Conservation (phyloP, 2,888 invertebrate genomes). For the Epistrophe grossulariae region DNA sequence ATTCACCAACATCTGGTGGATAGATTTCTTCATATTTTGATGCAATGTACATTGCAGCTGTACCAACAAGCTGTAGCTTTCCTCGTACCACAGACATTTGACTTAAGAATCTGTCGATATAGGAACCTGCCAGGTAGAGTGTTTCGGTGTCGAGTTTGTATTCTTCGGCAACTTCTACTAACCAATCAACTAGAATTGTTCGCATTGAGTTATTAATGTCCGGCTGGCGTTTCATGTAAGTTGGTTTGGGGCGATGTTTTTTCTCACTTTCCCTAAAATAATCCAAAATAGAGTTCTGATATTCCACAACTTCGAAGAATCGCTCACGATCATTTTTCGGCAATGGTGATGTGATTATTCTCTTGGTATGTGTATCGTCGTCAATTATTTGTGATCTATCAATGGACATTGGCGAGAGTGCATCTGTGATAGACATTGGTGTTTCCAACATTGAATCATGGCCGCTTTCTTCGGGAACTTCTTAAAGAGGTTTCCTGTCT, state of each 20-base stretch:
- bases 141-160: constrained; percentile 97
- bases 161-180: constrained; percentile 98
- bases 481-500: constrained; percentile 59
- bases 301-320: constrained; percentile 92
- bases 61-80: constrained; percentile 97
- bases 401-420: constrained; percentile 88
- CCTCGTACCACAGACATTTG: constrained; percentile 96
- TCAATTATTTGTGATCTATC: constrained; percentile 85
- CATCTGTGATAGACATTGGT: constrained; percentile 86
- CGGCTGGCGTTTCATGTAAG: constrained; percentile 96
- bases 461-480: constrained; percentile 61
- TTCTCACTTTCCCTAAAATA: constrained; percentile 92
- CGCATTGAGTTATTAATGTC: constrained; percentile 97
- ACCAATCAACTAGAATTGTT: constrained; percentile 97
- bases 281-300: constrained; percentile 92
- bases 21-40: constrained; percentile 99
- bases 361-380: constrained; percentile 80
- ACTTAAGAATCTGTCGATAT: constrained; percentile 97
- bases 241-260: constrained; percentile 82
- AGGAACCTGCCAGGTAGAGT: constrained; percentile 95
- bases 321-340: constrained; percentile 87
- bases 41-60: constrained; percentile 98
- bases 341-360: constrained; percentile 60
- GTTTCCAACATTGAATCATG: constrained; percentile 84
- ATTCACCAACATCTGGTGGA: constrained; percentile 97